A percentile compares a stretch with the other conserved stretches of the same genome.
Conservation (phyloP, 2,888 invertebrate species). For the Bursaphelenchus okinawaensis region DNA sequence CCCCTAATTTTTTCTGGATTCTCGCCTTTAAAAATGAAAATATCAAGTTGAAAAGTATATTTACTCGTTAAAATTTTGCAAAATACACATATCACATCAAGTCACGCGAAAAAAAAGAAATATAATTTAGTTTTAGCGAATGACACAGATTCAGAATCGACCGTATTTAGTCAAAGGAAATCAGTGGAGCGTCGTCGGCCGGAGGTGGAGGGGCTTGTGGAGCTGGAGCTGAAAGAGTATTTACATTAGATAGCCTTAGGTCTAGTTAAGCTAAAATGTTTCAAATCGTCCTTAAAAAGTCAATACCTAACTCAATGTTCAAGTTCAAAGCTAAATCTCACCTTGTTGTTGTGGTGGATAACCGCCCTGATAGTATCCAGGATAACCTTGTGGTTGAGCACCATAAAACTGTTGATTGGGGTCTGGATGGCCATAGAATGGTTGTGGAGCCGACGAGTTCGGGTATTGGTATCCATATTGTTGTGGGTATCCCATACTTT, state of each 20-base stretch:
- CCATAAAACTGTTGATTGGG: not conserved
- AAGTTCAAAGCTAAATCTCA: not conserved
- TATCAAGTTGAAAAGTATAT: too few species aligned
- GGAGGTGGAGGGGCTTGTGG: not conserved
- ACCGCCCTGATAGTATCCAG: not conserved
- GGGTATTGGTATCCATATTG: not conserved
- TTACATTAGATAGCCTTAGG: not conserved
- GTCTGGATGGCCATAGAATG: not conserved
- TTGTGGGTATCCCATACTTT: not conserved
- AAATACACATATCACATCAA: too few species aligned
- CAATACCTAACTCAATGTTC: not conserved
- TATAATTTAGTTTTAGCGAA: slow-evolving; percentile 4
- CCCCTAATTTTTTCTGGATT: too few species aligned
- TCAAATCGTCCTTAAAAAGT: not conserved
- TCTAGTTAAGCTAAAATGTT: not conserved
- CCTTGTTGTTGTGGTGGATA: slow-evolving; percentile 17
- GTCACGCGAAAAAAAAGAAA: too few species aligned
- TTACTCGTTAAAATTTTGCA: too few species aligned
- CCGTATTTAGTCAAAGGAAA: slow-evolving; percentile 26
- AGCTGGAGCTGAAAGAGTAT: not conserved
- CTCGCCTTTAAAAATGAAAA: too few species aligned
- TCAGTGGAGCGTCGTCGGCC: slow-evolving; percentile 20
- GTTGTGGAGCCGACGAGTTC: not conserved
- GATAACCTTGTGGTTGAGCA: slow-evolving; percentile 7
- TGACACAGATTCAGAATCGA: too few species aligned